Conservation (phyloP, 2,113 vertebrate species). For the Madoqua kirkii region DNA sequence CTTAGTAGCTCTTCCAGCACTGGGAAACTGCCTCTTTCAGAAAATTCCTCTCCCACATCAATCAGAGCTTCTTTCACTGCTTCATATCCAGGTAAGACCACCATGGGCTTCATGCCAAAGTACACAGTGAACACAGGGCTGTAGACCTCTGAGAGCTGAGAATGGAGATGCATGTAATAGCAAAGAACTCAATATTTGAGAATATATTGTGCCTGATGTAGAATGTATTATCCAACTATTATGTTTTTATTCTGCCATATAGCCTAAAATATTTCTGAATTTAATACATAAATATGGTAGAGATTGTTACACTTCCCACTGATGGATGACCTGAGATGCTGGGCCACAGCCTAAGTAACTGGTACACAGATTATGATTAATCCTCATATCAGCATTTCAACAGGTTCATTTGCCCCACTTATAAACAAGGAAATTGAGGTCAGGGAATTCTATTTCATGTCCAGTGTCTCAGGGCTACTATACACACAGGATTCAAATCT, state of each 20-base stretch:
- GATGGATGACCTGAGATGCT: neutral
- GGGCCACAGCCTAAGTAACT: neutral
- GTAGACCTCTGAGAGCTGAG: constrained; percentile 70
- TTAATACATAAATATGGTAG: neutral
- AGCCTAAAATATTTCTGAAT: neutral
- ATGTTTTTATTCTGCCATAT: neutral
- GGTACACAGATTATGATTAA: neutral
- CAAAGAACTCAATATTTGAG: neutral
- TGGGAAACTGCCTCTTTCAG: constrained; percentile 72
- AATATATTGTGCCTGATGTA: neutral
- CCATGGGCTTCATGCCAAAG: constrained; percentile 65
- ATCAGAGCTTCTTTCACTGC: constrained; percentile 78
- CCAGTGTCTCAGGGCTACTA: neutral
- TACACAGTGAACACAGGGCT: constrained; percentile 73
- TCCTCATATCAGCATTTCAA: neutral
- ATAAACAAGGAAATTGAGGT: neutral
- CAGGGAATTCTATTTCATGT: neutral
- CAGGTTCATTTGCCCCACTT: neutral
- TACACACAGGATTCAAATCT: neutral
- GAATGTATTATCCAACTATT: neutral
- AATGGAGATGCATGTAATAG: neutral
- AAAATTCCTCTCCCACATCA: constrained; percentile 77
- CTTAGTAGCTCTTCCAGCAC: neutral
- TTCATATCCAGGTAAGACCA: constrained; percentile 77
- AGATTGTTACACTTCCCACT: neutral